These are phyloP conservation scores for Chydorus sphaericus DNA, from an alignment of 2,888 invertebrate species.

Conservation along the genomic window DNA sequence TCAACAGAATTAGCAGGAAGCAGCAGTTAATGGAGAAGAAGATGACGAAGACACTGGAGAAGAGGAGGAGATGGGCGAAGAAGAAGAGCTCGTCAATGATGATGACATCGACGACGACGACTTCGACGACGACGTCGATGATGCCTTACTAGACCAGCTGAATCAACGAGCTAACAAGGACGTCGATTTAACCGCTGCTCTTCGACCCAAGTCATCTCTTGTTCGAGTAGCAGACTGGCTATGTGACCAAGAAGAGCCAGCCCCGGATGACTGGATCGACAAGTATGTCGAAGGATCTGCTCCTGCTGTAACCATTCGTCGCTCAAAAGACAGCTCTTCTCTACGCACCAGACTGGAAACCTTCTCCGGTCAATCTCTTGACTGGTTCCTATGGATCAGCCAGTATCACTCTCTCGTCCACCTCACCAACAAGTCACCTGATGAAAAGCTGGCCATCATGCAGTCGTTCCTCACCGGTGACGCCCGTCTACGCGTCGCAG, in stretches of 20 bases:
- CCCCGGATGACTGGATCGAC: constrained; percentile 7
- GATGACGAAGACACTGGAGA: no score
- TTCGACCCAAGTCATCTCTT: no score
- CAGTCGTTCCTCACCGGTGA: neutral
- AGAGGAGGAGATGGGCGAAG: no score
- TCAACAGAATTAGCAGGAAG: no score
- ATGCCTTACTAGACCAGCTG: no score
- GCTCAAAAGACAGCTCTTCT: neutral
- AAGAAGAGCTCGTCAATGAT: no score
- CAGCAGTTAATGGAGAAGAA: no score
- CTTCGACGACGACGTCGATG: no score
- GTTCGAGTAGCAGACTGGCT: no score
- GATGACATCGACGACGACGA: no score
- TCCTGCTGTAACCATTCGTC: neutral
- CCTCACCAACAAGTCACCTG: neutral
- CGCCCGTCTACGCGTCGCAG: neutral
- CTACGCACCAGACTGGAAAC: neutral
- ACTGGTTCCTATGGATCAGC: constrained; percentile 7
- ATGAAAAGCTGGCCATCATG: constrained; percentile 9
- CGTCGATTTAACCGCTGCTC: no score
- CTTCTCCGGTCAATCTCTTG: neutral
- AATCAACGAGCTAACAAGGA: no score
- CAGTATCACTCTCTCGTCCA: constrained; percentile 5
- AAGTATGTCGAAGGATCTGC: neutral
- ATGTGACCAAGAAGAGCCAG: neutral